These are phyloP conservation scores for Ancistrus triradiatus DNA, from an alignment of 2,113 vertebrate genomes.

Conservation along the genomic window DNA sequence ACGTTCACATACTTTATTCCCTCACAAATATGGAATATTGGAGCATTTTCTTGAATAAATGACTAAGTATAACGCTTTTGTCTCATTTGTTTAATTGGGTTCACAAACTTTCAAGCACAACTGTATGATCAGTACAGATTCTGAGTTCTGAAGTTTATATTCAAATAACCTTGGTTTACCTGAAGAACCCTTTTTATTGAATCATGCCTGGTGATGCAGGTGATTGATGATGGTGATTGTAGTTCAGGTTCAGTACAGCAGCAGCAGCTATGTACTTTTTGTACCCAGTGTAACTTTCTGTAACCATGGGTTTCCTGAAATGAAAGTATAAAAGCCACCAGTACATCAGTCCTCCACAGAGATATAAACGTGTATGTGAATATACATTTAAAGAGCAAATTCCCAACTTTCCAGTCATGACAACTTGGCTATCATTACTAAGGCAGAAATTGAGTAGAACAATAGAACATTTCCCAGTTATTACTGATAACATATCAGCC, in stretches of 20 bases:
- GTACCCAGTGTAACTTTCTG: not conserved
- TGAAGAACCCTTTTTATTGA: not conserved
- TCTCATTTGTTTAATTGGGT: no score
- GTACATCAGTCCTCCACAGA: not conserved
- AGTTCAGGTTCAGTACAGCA: not conserved
- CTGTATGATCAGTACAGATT: no score
- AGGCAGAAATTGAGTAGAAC: not conserved
- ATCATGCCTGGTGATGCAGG: not conserved
- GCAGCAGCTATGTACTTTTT: not conserved
- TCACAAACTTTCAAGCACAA: no score
- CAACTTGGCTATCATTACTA: not conserved
- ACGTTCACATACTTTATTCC: no score
- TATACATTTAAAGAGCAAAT: not conserved
- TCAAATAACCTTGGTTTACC: not conserved
- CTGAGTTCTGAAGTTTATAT: not conserved
- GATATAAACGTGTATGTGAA: not conserved
- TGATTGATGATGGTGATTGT: no score
- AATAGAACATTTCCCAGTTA: not conserved
- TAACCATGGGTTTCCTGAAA: not conserved
- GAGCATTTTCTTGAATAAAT: no score
- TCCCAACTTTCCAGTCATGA: slow-evolving; percentile 1
- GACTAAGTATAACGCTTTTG: no score
- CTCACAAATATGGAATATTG: no score
- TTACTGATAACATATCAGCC: not conserved
- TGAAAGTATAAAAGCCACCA: not conserved